Evolutionary conservation across 2,113 vertebrate species (phyloP), one percentile per base, ranked within the genome.

Genomic region (Orcinus orca): DNA sequence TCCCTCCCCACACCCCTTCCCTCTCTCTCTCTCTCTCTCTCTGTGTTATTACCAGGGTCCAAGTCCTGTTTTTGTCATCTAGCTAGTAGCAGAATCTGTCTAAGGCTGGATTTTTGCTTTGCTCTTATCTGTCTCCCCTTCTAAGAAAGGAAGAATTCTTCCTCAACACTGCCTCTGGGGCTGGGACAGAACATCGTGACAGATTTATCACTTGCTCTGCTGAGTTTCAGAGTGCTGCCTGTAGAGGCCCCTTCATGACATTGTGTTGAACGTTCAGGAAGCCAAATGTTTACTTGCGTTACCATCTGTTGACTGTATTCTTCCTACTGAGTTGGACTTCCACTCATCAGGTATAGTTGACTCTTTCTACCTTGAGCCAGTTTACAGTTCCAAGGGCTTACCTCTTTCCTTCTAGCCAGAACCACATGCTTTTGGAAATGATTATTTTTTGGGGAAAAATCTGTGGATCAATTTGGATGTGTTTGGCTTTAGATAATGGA

Each of bases 241-340:
- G 80, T 71, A 84, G 95, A 81, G 97, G 70, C 68, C 93, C 95
- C 97, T 90, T 86, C 58, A 38, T 77, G 91, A 76, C 83, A 62
- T 81, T 76, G 87, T 90, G 80, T 95, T 93, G 95, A 92, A n/a
- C 76, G 96, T 89, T 92, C 55, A 87, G 97, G 94, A 96, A 90
- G 92, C 97, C 96, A 97, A 96, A 90, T 90, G 90, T 96, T 96
- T 92, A 65, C 92, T 71, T 76, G 76, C 0, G 0, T 84, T 81
- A 8, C 96, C 97, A 97, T 98, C 97, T 97, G 97, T 20, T 97
- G 79, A 80, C 94, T 96, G 50, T 33, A 50, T 84, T 92, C 26
- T 93, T 90, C 83, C 97, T 41, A 68, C 94, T 58, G 95, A 76
- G 65, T 12, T 90, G 53, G 53, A 93, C 70, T 80, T 87, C 53